Conservation (phyloP, 2,113 vertebrate genomes). For the Xenotilapia caudafasciata region DNA sequence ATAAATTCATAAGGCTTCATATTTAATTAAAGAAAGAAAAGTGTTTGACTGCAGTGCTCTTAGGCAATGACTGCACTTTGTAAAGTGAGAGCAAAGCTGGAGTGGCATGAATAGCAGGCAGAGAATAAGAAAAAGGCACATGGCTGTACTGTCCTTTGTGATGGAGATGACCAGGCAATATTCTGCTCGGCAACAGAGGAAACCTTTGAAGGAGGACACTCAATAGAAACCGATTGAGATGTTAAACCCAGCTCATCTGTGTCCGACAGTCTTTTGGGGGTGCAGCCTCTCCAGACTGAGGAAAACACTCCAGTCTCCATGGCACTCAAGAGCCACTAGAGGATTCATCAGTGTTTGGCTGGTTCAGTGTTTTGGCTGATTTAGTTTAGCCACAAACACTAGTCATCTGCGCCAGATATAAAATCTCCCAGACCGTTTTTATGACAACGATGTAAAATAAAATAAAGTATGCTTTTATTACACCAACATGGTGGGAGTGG, state of each 20-base stretch:
- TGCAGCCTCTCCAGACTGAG: neutral
- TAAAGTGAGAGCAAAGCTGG: neutral
- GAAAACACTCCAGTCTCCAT: constrained; percentile 43
- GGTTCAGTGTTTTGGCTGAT: neutral
- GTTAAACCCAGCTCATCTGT: constrained; percentile 13
- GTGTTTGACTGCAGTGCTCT: neutral
- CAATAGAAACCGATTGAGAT: neutral
- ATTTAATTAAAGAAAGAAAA: neutral
- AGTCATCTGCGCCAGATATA: neutral
- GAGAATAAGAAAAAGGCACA: neutral
- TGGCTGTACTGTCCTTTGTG: constrained; percentile 8
- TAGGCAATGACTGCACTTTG: neutral
- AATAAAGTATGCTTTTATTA: neutral
- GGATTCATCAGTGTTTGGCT: neutral
- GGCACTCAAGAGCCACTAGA: neutral
- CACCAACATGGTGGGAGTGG: neutral
- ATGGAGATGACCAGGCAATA: constrained; percentile 14
- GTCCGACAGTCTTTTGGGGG: neutral
- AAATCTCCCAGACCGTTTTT: neutral
- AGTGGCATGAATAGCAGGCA: neutral
- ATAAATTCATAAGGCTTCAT: neutral
- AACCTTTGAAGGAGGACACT: constrained; percentile 2
- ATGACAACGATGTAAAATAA: neutral
- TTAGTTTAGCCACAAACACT: neutral
- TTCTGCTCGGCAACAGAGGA: neutral